These are phyloP conservation scores for Gambelia wislizenii DNA, from an alignment of 2,797 vertebrate genomes.

Conservation along the genomic window DNA sequence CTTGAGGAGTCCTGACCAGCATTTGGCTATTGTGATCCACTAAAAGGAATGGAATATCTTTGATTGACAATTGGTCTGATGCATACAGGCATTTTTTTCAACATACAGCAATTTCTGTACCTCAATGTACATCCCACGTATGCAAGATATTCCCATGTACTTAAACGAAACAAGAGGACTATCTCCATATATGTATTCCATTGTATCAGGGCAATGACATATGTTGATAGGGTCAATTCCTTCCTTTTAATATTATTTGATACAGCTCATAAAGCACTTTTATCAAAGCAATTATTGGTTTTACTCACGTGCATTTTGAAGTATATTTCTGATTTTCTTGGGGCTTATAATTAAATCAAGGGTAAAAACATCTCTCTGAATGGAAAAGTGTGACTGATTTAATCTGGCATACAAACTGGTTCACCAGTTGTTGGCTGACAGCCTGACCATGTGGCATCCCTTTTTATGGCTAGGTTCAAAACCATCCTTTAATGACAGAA, in stretches of 20 bases:
- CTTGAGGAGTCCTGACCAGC: neutral
- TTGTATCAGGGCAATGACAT: neutral
- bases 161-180: neutral
- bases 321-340: neutral
- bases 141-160: neutral
- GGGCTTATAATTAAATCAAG: slow-evolving; percentile 19
- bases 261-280: neutral
- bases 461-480: slow-evolving; percentile 53
- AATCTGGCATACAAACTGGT: slow-evolving; percentile 68
- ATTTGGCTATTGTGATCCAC: neutral
- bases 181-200: neutral
- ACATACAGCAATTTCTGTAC: neutral
- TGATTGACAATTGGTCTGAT: neutral
- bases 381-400: slow-evolving; percentile 62
- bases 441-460: slow-evolving; percentile 65
- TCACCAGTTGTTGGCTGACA: slow-evolving; percentile 74
- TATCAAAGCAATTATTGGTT: neutral
- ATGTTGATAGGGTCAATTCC: neutral
- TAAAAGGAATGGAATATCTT: neutral
- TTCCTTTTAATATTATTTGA: neutral
- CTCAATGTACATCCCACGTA: neutral
- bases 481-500: slow-evolving; percentile 30
- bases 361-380: slow-evolving; percentile 48
- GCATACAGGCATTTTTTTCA: neutral
- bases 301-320: neutral